phyloP scores from a whole-genome alignment of 2,113 vertebrate species.

The Larimichthys polyactis region DNA sequence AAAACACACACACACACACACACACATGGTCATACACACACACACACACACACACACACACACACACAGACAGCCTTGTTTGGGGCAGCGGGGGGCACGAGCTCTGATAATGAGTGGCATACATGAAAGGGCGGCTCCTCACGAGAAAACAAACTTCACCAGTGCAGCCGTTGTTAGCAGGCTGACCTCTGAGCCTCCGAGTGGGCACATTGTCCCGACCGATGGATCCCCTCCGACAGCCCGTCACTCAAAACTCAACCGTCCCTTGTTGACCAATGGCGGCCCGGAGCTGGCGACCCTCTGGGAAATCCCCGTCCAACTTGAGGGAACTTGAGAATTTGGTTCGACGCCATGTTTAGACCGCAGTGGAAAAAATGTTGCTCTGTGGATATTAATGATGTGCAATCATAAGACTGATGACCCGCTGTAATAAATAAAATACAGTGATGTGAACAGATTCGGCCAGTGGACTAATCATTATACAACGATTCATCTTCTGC shows the following conservation, averaged over 20 bases:
- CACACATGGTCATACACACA: slow-evolving; percentile 10
- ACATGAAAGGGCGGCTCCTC: slow-evolving; percentile 77
- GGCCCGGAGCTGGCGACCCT: not conserved
- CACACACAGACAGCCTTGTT: slow-evolving; percentile 64
- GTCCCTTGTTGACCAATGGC: slow-evolving; percentile 54
- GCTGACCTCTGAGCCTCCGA: slow-evolving; percentile 75
- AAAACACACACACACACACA: slow-evolving; percentile 47
- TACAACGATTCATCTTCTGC: slow-evolving; percentile 24
- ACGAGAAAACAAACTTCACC: slow-evolving; percentile 72
- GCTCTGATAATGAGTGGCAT: slow-evolving; percentile 76
- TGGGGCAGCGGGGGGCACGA: slow-evolving; percentile 65
- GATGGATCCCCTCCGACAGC: slow-evolving; percentile 69
- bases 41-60: not conserved
- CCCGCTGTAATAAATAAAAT: slow-evolving; percentile 25
- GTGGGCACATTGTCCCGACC: slow-evolving; percentile 66
- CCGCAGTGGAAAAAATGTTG: slow-evolving; percentile 41
- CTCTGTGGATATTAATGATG: slow-evolving; percentile 18
- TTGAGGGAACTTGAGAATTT: slow-evolving; percentile 24
- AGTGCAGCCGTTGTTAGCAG: slow-evolving; percentile 73
- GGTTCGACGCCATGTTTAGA: slow-evolving; percentile 52
- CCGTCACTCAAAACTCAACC: slow-evolving; percentile 62
- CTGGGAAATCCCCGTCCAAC: slow-evolving; percentile 40
- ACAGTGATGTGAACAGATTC: slow-evolving; percentile 39
- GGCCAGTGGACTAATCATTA: slow-evolving; percentile 35
- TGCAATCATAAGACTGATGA: slow-evolving; percentile 33